Percentiles rank a stretch among this genome's conserved stretches.
phyloP scores from a whole-genome alignment of 2,797 vertebrate species.

The Sylvilagus floridanus region DNA sequence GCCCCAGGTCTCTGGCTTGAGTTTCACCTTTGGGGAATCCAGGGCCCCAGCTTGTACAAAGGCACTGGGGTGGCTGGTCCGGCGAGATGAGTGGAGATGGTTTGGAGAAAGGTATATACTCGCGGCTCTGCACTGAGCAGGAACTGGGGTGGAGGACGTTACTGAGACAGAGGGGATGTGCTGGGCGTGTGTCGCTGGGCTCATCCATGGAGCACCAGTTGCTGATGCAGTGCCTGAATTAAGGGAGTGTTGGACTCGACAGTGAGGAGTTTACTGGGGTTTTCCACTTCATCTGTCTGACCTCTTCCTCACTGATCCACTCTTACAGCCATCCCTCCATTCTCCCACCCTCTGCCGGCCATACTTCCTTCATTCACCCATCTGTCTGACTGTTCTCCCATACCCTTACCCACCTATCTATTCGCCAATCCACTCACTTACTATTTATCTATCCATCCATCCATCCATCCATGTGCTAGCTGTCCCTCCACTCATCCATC shows the following conservation, averaged over 20 bases:
- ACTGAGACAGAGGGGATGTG: not conserved
- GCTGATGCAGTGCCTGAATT: rapidly evolving
- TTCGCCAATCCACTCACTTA: not conserved
- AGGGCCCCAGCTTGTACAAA: rapidly evolving
- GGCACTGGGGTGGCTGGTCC: not conserved
- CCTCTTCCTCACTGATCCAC: constrained; percentile 81
- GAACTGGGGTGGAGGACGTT: not conserved
- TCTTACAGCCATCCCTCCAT: constrained; percentile 81
- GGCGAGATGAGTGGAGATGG: not conserved
- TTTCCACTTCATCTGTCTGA: not conserved
- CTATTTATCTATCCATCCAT: not conserved
- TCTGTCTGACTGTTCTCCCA: not conserved
- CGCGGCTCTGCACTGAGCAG: not conserved
- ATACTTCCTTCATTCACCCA: constrained; percentile 83
- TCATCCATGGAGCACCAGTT: not conserved
- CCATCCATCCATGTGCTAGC: not conserved
- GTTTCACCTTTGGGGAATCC: not conserved
- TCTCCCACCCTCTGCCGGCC: constrained; percentile 82
- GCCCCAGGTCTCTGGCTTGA: not conserved
- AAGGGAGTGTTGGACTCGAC: not conserved
- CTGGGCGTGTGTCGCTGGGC: not conserved
- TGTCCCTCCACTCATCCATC: not conserved
- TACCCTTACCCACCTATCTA: not conserved
- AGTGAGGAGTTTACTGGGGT: not conserved
- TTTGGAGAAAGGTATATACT: not conserved